Evolutionary conservation across 2,888 invertebrate species (phyloP).

Genomic region (Drosophila melanocephala): DNA sequence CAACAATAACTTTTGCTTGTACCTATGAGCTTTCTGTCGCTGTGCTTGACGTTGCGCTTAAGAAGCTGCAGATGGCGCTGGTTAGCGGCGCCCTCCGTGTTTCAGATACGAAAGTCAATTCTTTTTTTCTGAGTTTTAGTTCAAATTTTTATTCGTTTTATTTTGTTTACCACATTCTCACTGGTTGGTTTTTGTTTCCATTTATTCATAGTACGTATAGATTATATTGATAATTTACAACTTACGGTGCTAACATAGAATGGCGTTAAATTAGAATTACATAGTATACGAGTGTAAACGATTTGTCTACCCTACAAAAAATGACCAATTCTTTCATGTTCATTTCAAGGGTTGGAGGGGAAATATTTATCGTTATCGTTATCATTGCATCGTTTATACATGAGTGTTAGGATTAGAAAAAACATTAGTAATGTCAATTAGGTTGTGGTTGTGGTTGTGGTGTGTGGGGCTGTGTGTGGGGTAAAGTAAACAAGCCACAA

Average conservation of each 20-base stretch:
- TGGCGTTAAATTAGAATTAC: constrained; percentile 82
- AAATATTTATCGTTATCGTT: constrained; percentile 3
- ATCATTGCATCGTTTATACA: constrained; percentile 49
- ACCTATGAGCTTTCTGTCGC: constrained; percentile 21
- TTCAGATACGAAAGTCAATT: neutral
- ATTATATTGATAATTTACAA: constrained; percentile 84
- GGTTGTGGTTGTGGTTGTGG: constrained; percentile 14
- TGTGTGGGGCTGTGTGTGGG: constrained; percentile 26
- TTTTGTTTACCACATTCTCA: constrained; percentile 70
- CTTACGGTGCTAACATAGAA: constrained; percentile 82
- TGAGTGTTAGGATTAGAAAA: constrained; percentile 31
- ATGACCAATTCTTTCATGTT: constrained; percentile 1
- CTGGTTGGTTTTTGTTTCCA: constrained; percentile 67
- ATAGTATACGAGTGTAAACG: constrained; percentile 70
- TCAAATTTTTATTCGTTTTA: constrained; percentile 68
- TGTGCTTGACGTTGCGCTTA: neutral
- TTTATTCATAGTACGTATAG: constrained; percentile 78
- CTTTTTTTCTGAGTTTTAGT: constrained; percentile 37
- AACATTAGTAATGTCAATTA: constrained; percentile 52
- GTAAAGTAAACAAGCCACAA: constrained; percentile 74
- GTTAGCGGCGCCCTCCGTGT: constrained; percentile 19
- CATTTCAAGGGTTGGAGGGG: constrained; percentile 5
- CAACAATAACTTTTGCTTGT: neutral
- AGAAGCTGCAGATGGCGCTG: constrained; percentile 33
- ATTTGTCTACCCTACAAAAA: constrained; percentile 39